phyloP scores from a whole-genome alignment of 2,113 vertebrate genomes.

The Hippocampus abdominalis region DNA sequence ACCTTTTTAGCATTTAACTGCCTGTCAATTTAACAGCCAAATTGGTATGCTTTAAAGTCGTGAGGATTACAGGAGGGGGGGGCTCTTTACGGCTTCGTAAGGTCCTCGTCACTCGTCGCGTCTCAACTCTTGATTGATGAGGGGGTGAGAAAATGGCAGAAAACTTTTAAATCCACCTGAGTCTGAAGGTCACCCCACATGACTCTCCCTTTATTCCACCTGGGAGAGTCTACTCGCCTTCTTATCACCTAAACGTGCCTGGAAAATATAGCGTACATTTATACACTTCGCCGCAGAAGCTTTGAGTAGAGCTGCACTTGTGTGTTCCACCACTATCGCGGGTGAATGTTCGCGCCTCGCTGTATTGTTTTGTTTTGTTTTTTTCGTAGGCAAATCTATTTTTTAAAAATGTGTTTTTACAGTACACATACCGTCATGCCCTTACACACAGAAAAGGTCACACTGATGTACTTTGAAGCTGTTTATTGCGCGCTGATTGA shows the following conservation, averaged over 20 bases:
- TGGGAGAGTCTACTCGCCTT: slow-evolving; percentile 1
- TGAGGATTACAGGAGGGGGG: slow-evolving; percentile 59
- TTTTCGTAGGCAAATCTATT: background rate
- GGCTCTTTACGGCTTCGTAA: slow-evolving; percentile 64
- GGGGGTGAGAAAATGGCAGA: slow-evolving; percentile 41
- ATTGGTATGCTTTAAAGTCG: slow-evolving; percentile 57
- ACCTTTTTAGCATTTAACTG: slow-evolving; percentile 73
- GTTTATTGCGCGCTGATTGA: too few species aligned
- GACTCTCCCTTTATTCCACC: slow-evolving; percentile 39
- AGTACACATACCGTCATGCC: background rate
- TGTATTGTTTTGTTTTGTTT: background rate
- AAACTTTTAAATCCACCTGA: slow-evolving; percentile 59
- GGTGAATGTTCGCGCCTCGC: too few species aligned
- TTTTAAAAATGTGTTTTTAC: background rate
- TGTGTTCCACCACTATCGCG: background rate
- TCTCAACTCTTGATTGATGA: slow-evolving; percentile 63
- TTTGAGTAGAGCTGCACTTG: background rate
- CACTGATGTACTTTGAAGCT: too few species aligned
- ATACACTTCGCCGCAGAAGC: background rate
- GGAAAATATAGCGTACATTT: slow-evolving; percentile 9
- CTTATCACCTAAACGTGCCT: slow-evolving; percentile 5
- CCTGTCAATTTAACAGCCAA: slow-evolving; percentile 68
- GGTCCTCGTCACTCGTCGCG: slow-evolving; percentile 42
- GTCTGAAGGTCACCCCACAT: slow-evolving; percentile 55
- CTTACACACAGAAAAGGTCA: too few species aligned